Percentiles rank a stretch among this genome's conserved stretches.
phyloP scores from a whole-genome alignment of 2,797 vertebrate species.

The Dermochelys coriacea region DNA sequence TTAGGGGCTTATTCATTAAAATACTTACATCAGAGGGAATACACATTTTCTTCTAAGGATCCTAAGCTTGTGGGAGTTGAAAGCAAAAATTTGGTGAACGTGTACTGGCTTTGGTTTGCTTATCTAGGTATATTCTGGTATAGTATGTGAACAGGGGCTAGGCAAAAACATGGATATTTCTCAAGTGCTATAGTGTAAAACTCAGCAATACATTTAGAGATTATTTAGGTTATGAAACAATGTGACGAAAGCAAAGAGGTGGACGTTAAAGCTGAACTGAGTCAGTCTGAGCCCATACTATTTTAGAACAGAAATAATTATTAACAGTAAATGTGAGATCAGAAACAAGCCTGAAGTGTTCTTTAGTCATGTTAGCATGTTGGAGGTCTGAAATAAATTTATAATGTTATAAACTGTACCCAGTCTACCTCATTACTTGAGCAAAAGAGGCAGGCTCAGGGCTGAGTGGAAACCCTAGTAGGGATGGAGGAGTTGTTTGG shows the following conservation, averaged over 20 bases:
- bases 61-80: neutral
- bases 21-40: neutral
- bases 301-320: too few relatives aligned
- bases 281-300: neutral
- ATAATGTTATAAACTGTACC: neutral
- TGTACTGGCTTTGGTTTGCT: neutral
- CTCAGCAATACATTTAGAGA: fast-evolving
- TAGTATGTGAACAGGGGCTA: neutral
- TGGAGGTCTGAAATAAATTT: neutral
- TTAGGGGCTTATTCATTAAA: neutral
- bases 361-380: neutral
- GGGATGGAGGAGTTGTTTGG: fast-evolving
- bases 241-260: neutral
- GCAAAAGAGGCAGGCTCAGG: neutral
- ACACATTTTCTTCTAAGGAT: neutral
- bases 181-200: too few relatives aligned
- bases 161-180: neutral
- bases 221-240: neutral
- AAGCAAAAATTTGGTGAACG: neutral
- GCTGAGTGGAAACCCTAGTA: neutral
- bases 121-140: neutral
- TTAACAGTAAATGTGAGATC: neutral
- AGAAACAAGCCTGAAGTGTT: neutral
- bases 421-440: neutral
- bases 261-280: neutral